Conservation (phyloP, 1,140 invertebrate species). For the Scaptomyza hsui region DNA sequence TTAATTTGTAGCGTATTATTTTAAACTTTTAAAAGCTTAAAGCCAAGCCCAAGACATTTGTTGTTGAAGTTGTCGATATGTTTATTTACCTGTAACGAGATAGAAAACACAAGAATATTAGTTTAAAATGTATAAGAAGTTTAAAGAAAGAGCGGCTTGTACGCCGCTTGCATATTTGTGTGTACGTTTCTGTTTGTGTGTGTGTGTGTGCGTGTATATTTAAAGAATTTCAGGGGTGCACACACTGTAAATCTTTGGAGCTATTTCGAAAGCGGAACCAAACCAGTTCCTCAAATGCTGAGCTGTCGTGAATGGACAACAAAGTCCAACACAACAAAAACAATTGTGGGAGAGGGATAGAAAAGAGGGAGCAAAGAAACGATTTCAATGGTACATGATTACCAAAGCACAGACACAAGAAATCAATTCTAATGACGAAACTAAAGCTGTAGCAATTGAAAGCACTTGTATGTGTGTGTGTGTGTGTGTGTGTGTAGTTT, state of each 20-base stretch:
- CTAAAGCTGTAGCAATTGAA: slow-evolving; percentile 36
- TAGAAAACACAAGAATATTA: slow-evolving; percentile 77
- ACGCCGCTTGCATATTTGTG: slow-evolving; percentile 1
- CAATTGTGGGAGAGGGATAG: neutral
- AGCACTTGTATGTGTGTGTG: neutral
- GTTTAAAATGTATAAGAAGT: slow-evolving; percentile 71
- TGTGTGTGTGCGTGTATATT: slow-evolving; percentile 33
- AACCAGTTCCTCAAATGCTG: slow-evolving; percentile 56
- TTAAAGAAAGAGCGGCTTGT: slow-evolving; percentile 37
- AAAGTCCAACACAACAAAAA: slow-evolving; percentile 19
- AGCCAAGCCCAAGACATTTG: no score
- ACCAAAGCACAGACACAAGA: slow-evolving; percentile 35
- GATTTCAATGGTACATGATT: slow-evolving; percentile 37
- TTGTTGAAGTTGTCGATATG: slow-evolving; percentile 18
- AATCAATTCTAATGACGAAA: slow-evolving; percentile 37
- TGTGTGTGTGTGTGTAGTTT: slow-evolving; percentile 14
- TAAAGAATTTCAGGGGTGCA: slow-evolving; percentile 57
- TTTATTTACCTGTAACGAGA: slow-evolving; percentile 76
- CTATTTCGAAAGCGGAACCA: slow-evolving; percentile 79
- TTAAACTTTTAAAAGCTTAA: no score
- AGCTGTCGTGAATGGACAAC: slow-evolving; percentile 15
- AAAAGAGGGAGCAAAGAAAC: slow-evolving; percentile 8
- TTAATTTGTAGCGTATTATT: no score
- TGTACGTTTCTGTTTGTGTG: slow-evolving; percentile 6
- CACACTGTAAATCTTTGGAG: slow-evolving; percentile 36